Base-by-base conservation (phyloP, 2,888 invertebrate genomes). In the Calliopum simillimum region DNA sequence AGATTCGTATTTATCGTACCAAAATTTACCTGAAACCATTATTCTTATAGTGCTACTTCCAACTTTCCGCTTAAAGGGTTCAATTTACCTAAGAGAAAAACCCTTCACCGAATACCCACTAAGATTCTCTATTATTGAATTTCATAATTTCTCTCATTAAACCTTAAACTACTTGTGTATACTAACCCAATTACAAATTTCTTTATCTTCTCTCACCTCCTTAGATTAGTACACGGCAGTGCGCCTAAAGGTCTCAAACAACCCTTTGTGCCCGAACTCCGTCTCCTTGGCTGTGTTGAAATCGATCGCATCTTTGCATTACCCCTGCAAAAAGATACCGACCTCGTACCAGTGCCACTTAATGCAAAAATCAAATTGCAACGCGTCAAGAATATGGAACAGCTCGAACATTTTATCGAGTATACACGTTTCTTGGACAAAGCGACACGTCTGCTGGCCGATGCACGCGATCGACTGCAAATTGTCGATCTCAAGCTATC, bases 291-390 rank as follows among this genome's bases (percentile, higher is more conserved):
- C 63, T 92, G 94, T 80, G 94, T 93, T 81, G 95, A 96, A 86
- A 94, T 94, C 86, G 95, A 95, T 82, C 82, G 87, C 71, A 91
- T 95, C 3, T 94, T 95, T 80, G 95, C 94, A 33, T 86, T 95
- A 79, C 94, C 95, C 1, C 86, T 96, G 72, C 94, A 94, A 79
- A 92, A 94, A 86, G 93, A 93, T 84, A 91, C 91, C 33, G 92
- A 93, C 67, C 89, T 96, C 75, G 90, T 95, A 70, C 93, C 95
- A 66, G 88, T 97, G 78, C 97, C 97, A 16, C 87, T 95, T 68
- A 93, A 95, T 63, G 95, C 95, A 1, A 94, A 95, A 51, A 87
- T 97, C 25, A 95, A 96, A 87, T 88, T 97, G 82, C 91, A 95
- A 81, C 90, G 91, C 77, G 93, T 94, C 75, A 90, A 93, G 82